Base-by-base conservation (phyloP, 2,888 invertebrate species). In the Protodeltote pygarga region DNA sequence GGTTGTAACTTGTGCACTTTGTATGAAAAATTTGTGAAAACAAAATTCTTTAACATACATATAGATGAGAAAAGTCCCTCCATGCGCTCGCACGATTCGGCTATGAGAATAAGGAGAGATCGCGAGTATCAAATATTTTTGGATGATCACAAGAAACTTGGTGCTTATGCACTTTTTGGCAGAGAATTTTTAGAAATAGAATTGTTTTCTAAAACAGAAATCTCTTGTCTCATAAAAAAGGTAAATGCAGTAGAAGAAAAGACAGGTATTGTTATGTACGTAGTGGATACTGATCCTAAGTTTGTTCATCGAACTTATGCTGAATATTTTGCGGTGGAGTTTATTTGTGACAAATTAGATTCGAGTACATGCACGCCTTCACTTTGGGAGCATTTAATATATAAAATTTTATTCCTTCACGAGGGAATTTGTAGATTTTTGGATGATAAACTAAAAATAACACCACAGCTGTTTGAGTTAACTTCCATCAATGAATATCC, bases 301-400 rank as follows among this genome's bases (percentile, higher is more conserved):
- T 65, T 63, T 14, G 38, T 60, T 2, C 65, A 65, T 28, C 44
- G 31, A 4, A 57, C 60, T 4, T 60, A 46, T 13, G 63, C 57
- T n/a, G 65, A 65, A 44, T 65, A 62, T 37, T 65, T 59, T 44
- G 53, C 57, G 3, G 33, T 38, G 11, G 65, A 65, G 34, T 58
- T 40, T 38, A 27, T 63, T 5, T 49, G 35, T 2, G 49, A 45
- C 25, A 44, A 49, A 27, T 28, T 45, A 11, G 35, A 19, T 20
- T 35, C 40, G 4, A 20, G 9, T 14, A 11, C 38, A 9, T 44
- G 31, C 34, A 24, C 29, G n/a, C n/a, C n/a, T n/a, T n/a, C n/a
- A n/a, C n/a, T n/a, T n/a, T n/a, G n/a, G n/a, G n/a, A n/a, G n/a
- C n/a, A n/a, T n/a, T n/a, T n/a, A n/a, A n/a, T n/a, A n/a, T n/a